phyloP scores from a whole-genome alignment of 2,797 vertebrate species.

The Naso thynnoides region DNA sequence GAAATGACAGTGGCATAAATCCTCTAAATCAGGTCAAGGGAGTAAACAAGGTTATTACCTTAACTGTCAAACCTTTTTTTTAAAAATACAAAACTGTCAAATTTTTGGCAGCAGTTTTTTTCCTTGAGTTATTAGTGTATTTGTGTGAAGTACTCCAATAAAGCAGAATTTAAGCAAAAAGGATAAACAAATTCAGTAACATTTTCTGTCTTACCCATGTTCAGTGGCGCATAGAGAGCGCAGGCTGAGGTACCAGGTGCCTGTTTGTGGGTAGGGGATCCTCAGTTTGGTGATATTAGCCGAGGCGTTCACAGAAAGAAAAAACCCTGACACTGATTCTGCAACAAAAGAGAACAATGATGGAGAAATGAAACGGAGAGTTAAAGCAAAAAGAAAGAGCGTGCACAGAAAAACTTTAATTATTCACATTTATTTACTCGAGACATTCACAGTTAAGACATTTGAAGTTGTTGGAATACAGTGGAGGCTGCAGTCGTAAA shows the following conservation, averaged over 20 bases:
- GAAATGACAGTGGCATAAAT: not conserved
- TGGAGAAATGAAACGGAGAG: not conserved
- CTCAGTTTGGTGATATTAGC: constrained; percentile 91
- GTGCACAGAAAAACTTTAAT: too few relatives aligned
- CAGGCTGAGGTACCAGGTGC: constrained; percentile 97
- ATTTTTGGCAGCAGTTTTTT: not conserved
- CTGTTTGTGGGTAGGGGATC: constrained; percentile 96
- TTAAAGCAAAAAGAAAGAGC: not conserved
- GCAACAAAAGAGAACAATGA: constrained; percentile 33
- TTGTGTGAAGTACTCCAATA: not conserved
- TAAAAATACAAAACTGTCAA: not conserved
- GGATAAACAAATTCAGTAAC: not conserved
- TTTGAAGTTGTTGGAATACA: not conserved
- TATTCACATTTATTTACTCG: too few relatives aligned
- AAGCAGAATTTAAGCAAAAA: not conserved
- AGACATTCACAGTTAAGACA: not conserved
- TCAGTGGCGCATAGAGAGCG: constrained; percentile 90
- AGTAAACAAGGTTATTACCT: not conserved
- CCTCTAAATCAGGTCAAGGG: not conserved
- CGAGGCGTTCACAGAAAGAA: constrained; percentile 89
- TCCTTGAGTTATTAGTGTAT: not conserved
- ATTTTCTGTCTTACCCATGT: constrained; percentile 85
- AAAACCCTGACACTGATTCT: constrained; percentile 92
- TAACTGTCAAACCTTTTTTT: not conserved
- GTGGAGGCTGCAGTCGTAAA: not conserved